Evolutionary conservation across 2,113 vertebrate genomes (phyloP), one percentile per base, ranked within the genome.

Genomic region (Toxotes chatareus): DNA sequence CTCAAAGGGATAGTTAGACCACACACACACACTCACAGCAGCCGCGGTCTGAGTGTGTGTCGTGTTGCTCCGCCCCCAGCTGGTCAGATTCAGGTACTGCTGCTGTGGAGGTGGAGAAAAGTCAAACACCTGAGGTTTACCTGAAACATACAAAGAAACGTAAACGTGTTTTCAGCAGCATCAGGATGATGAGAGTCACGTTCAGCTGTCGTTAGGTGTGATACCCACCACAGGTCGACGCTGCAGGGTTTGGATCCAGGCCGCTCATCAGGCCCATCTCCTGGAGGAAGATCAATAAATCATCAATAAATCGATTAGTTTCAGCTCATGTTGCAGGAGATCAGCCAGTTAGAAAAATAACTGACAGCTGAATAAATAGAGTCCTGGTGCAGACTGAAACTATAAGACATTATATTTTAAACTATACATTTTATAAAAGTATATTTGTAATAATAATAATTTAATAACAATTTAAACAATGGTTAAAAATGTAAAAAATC

Each of bases 31-130:
- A 42, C 86, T 80, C 64, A 83, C 82, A 53, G 47, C 56, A 40
- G 66, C 34, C 12, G 51, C 13, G 9, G 34, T 56, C 4, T 44
- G 70, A 31, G 51, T 44, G 59, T 69, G 40, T 0, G 0, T 4
- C 0, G 7, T 1, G 79, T 32, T n/a, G 53, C 4, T 21, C 0
- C 34, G 78, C 79, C 84, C 88, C 84, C 89, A 9, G 60, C 69
- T 88, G 89, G 79, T 76, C 76, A 47, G 17, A 69, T 21, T 3
- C 2, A 19, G 66, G 1, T 77, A 46, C 78, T 82, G 84, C 67
- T 59, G 76, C 75, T 61, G 73, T 0, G 38, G 42, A 38, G 72
- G 27, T 0, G 74, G 53, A 60, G 63, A 36, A 83, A 78, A 88
- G 63, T 71, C 23, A 0, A 38, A 73, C 21, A 17, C 14, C 42